A percentile compares a stretch with the other conserved stretches of the same genome.
phyloP scores from a whole-genome alignment of 2,888 invertebrate species.

The Tolmerus cingulatus region DNA sequence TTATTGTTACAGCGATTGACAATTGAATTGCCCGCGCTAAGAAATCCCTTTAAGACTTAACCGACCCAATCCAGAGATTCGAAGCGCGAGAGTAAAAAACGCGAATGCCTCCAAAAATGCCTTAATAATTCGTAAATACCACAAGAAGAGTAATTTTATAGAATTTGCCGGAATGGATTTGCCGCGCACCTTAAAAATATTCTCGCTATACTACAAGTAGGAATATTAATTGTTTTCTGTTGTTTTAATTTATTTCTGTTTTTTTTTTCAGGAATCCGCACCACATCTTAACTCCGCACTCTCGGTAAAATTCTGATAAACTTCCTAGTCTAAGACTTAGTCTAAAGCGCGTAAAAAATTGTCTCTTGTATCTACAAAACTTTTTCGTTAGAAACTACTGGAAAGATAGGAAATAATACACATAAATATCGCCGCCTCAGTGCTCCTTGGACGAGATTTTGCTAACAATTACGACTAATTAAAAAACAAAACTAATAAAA shows the following conservation, averaged over 20 bases:
- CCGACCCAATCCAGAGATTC: background rate
- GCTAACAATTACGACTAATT: slow-evolving; percentile 3
- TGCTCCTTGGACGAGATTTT: background rate
- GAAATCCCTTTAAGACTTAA: background rate
- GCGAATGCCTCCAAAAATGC: background rate
- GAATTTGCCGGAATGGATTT: background rate
- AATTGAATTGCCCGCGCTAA: background rate
- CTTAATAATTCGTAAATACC: background rate
- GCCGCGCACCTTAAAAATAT: background rate
- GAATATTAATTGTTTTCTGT: background rate
- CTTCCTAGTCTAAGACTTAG: slow-evolving; percentile 16
- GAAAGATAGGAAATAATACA: slow-evolving; percentile 18
- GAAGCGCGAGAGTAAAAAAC: background rate
- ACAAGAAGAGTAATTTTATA: background rate
- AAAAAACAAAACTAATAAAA: background rate
- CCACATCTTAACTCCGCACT: background rate
- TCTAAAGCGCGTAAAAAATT: background rate
- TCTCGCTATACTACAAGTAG: background rate
- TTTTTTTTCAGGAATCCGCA: background rate
- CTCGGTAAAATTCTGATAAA: background rate
- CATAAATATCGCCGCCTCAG: background rate
- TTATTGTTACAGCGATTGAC: background rate
- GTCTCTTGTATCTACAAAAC: slow-evolving; percentile 22
- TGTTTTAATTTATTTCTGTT: background rate
- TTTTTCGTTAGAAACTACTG: background rate